Evolutionary conservation across 2,113 vertebrate species (phyloP), one percentile per base, ranked within the genome.

Genomic region (Python bivittatus): DNA sequence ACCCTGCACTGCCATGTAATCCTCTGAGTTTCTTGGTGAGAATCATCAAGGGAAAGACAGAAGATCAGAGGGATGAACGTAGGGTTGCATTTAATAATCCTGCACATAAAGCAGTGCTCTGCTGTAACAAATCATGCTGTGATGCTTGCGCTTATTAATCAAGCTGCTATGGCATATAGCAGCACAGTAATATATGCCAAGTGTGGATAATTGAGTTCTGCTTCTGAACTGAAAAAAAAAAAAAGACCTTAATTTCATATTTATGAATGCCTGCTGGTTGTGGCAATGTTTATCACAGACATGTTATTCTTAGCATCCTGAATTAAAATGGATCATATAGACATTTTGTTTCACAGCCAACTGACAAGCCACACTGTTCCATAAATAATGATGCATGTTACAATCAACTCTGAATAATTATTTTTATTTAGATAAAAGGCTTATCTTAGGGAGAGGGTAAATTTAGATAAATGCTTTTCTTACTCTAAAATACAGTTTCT

Each of bases 111-210:
- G 93, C 94, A 88, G 94, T 92, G 90, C 72, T 96, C 95, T 97
- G 97, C 97, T 97, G 94, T 93, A 96, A 95, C 92, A 96, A 96
- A 97, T 98, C 96, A 96, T 33, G 25, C 88, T 79, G 90, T 12
- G 90, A 96, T 96, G 85, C 53, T 96, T 17, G 22, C 95, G 95
- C 29, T 61, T 85, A 97, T 96, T 96, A 97, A 97, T 97, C 94
- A 91, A 72, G 6, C 91, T 94, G 94, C 94, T 93, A 92, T 96
- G 94, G 88, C 95, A 92, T 84, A 54, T 27, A 88, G 94, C 91
- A 92, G 93, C 48, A 83, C 48, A 91, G 91, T 84, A 93, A 94
- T 25, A 48, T 86, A 93, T 96, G 94, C 95, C 96, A 97, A 97
- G 92, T 3, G 95, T 94, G 89, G 93, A 92, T 92, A 95, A 94